A percentile compares a stretch with the other conserved stretches of the same genome.
Conservation (phyloP, 2,888 invertebrate species). For the Panorpa germanica region DNA sequence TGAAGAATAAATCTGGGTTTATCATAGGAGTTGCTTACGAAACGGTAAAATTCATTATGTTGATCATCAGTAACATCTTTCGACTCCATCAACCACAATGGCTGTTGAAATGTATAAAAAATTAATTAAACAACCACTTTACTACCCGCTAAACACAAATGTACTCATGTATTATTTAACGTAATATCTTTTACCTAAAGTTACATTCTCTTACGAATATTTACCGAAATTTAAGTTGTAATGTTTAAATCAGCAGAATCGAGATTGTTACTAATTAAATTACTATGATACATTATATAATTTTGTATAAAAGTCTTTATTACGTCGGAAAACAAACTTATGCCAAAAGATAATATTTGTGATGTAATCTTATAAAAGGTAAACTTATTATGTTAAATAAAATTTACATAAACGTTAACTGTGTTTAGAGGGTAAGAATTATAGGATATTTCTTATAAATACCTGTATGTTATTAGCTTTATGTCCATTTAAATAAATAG, state of each 20-base stretch:
- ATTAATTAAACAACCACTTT: slow-evolving; percentile 9
- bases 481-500: slow-evolving; percentile 78
- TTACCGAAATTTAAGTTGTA: no score
- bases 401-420: background rate
- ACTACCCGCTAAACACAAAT: no score
- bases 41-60: slow-evolving; percentile 87
- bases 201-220: no score
- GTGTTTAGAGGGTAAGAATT: background rate
- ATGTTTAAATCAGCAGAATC: no score
- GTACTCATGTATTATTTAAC: no score
- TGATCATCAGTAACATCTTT: slow-evolving; percentile 70
- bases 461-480: slow-evolving; percentile 75
- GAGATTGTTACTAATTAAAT: no score
- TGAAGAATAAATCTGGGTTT: slow-evolving; percentile 78
- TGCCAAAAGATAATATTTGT: background rate
- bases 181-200: no score
- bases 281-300: no score
- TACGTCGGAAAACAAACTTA: background rate
- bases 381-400: background rate
- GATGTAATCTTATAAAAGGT: slow-evolving; percentile 6
- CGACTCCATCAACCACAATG: slow-evolving; percentile 84
- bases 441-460: slow-evolving; percentile 11
- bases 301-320: background rate
- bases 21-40: slow-evolving; percentile 71
- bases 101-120: slow-evolving; percentile 30